These are phyloP conservation scores for Protobothrops flavoviridis DNA, from an alignment of 2,113 vertebrate species.

Conservation along the genomic window DNA sequence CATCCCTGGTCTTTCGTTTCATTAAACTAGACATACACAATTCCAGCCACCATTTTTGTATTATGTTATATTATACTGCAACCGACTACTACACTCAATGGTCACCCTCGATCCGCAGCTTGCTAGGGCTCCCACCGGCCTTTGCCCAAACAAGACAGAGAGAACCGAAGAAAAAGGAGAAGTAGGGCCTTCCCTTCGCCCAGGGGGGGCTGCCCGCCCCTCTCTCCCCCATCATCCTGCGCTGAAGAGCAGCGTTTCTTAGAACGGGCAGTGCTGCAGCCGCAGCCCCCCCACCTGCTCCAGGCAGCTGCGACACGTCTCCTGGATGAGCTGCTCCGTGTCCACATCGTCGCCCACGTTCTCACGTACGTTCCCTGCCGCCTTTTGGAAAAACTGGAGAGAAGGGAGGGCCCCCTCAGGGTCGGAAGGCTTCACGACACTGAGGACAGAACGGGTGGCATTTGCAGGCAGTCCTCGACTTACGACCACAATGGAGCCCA, in stretches of 20 bases:
- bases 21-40: not conserved
- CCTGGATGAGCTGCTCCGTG: slow-evolving; percentile 87
- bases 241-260: not conserved
- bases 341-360: slow-evolving; percentile 90
- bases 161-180: not conserved
- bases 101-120: not conserved
- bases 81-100: not conserved
- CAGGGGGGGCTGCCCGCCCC: not conserved
- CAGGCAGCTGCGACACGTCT: slow-evolving; percentile 87
- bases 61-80: not conserved
- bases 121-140: not conserved
- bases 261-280: not conserved
- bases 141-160: not conserved
- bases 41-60: not conserved
- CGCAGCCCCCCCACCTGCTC: slow-evolving; percentile 79
- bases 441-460: not conserved
- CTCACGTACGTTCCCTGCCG: slow-evolving; percentile 88
- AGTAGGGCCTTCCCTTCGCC: not conserved
- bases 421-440: not conserved
- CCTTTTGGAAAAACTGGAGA: slow-evolving; percentile 91
- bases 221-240: not conserved
- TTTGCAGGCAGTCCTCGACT: not conserved
- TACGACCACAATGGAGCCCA: not conserved
- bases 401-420: not conserved
- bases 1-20: not conserved